Base-by-base conservation (phyloP, 2,797 vertebrate species). In the Meriones psammophilus region DNA sequence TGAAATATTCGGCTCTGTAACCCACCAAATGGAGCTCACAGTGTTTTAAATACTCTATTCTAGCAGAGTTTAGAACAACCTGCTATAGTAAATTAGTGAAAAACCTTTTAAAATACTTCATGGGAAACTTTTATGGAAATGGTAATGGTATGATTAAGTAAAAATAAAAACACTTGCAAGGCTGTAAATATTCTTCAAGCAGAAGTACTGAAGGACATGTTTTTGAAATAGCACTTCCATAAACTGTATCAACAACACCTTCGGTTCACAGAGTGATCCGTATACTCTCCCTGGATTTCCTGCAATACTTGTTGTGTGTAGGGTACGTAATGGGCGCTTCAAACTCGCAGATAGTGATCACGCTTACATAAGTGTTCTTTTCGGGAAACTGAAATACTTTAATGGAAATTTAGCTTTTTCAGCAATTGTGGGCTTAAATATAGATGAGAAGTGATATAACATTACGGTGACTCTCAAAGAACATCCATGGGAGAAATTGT, bases 131-230 rank as follows among this genome's bases (percentile, higher is more conserved):
- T 60, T 64, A 64, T 93, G 88, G 94, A 66, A 93, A 83, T 85
- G 58, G 64, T 79, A 6, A 85, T 92, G 24, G 0, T 54, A 81
- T 77, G 24, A 94, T 71, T 90, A 90, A 86, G 64, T 76, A 95
- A 64, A 79, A 96, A 96, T 95, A 64, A 36, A 78, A 93, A 68
- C 17, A 89, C 62, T 30, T 87, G 6, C 79, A 90, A 93, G n/a
- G 6, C 0, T 88, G 0, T 33, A 89, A 92, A 89, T 85, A 81
- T 33, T 91, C n/a, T 42, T 66, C 1, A 88, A 81, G 24, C 33
- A 64, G 42, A 96, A 91, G 85, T 62, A 6, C n/a, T 90, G 73
- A 93, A 69, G 5, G 15, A 94, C 0, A 69, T 83, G 28, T 56
- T 85, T 87, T 87, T 71, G 58, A 39, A 86, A 56, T 39, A 54